Conservation (phyloP, 2,113 vertebrate genomes). For the Saguinus midas region DNA sequence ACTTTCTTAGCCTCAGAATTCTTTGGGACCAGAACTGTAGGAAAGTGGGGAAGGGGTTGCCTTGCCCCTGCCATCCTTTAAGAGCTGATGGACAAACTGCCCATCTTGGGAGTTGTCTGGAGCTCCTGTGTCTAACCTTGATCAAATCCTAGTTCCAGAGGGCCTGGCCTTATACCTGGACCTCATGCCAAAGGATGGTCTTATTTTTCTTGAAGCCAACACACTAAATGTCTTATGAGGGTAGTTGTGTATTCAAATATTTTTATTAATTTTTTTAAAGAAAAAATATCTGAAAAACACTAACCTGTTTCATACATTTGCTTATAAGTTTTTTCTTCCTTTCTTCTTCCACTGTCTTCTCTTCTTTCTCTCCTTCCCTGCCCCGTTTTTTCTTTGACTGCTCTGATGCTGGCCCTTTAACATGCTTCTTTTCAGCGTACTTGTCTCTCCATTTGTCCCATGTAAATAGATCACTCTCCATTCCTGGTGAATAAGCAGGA, state of each 20-base stretch:
- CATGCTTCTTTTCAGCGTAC: not conserved
- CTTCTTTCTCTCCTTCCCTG: not conserved
- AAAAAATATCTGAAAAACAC: not conserved
- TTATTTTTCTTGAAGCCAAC: not conserved
- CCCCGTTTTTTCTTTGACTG: not conserved
- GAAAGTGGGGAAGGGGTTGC: not conserved
- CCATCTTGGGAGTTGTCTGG: not conserved
- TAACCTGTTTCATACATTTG: not conserved
- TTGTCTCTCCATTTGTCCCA: not conserved
- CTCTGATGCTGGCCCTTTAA: not conserved
- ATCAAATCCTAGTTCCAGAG: not conserved
- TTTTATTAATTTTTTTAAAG: constrained; percentile 27
- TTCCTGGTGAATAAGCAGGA: constrained; percentile 53
- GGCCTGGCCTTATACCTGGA: not conserved
- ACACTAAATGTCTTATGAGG: not conserved
- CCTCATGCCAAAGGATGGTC: not conserved
- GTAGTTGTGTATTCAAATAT: not conserved
- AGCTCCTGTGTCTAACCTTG: not conserved
- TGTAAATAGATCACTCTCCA: constrained; percentile 2
- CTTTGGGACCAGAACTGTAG: not conserved
- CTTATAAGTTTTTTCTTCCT: not conserved
- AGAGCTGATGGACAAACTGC: not conserved
- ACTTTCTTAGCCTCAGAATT: not conserved
- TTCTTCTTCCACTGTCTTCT: not conserved
- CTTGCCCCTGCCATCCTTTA: not conserved